A percentile compares a stretch with the other conserved stretches of the same genome.
These are phyloP conservation scores for Valencia hispanica DNA, from an alignment of 2,797 vertebrate species.

Conservation along the genomic window DNA sequence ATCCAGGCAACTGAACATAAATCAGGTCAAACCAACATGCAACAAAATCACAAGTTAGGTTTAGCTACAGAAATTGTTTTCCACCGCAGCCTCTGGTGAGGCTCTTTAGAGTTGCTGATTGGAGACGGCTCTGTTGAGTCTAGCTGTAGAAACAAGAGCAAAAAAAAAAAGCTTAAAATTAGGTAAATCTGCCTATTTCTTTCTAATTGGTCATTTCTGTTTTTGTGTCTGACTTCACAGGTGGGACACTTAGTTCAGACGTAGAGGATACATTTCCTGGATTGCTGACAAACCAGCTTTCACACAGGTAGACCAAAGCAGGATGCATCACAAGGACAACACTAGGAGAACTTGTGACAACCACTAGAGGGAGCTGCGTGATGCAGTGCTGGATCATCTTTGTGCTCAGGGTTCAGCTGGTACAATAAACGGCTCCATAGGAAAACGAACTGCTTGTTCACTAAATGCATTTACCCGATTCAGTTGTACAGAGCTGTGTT, in stretches of 20 bases:
- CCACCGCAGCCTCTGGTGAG: not conserved
- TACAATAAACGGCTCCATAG: slow-evolving; percentile 37
- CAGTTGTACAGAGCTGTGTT: slow-evolving; percentile 22
- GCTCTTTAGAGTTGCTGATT: not conserved
- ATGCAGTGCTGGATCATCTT: slow-evolving; percentile 26
- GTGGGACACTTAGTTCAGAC: slow-evolving; percentile 90
- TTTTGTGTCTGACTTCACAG: slow-evolving; percentile 68
- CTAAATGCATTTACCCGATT: slow-evolving; percentile 43
- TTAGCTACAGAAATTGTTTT: slow-evolving; percentile 6
- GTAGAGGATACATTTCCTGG: slow-evolving; percentile 85
- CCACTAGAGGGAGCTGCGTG: slow-evolving; percentile 73
- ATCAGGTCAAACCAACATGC: slow-evolving; percentile 28
- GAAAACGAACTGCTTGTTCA: slow-evolving; percentile 50
- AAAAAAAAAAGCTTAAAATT: not conserved
- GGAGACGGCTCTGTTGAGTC: slow-evolving; percentile 4
- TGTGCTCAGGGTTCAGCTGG: slow-evolving; percentile 31
- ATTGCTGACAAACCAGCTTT: slow-evolving; percentile 88
- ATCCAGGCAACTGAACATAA: slow-evolving; percentile 1
- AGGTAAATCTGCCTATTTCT: not conserved
- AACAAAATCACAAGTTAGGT: not conserved
- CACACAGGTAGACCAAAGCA: slow-evolving; percentile 79
- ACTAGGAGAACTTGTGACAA: slow-evolving; percentile 59
- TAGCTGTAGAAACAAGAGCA: not conserved
- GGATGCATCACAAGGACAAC: slow-evolving; percentile 18
- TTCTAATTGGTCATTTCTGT: not conserved